Evolutionary conservation across 2,113 vertebrate species (phyloP).

Genomic region (Danio rerio): DNA sequence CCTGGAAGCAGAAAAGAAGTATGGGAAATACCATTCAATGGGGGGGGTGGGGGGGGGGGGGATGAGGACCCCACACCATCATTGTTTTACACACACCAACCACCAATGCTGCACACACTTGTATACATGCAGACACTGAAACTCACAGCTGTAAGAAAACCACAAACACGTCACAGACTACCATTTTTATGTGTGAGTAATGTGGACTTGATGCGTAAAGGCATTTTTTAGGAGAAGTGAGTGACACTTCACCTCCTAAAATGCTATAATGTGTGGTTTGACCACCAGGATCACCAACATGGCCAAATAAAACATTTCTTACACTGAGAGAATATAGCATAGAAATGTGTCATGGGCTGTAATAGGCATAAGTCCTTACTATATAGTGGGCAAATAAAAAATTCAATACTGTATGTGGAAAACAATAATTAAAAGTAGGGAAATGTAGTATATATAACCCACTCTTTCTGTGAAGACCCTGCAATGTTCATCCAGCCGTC

Average conservation of each 20-base stretch:
- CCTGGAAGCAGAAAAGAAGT: conserved; percentile 51
- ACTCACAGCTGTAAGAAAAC: conserved; percentile 58
- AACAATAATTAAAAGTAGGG: too few relatives aligned
- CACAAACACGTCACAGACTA: conserved; percentile 56
- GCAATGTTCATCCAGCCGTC: too few relatives aligned
- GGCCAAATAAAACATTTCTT: neutral
- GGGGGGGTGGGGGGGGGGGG: conserved; percentile 48
- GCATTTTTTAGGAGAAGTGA: conserved; percentile 6
- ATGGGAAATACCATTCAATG: conserved; percentile 57
- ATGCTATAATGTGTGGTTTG: conserved; percentile 25
- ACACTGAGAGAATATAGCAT: neutral
- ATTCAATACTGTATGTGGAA: too few relatives aligned
- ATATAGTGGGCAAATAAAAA: neutral
- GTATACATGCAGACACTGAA: neutral
- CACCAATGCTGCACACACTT: neutral
- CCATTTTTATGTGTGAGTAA: conserved; percentile 64
- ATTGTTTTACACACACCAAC: conserved; percentile 47
- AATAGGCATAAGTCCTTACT: neutral
- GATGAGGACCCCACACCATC: conserved; percentile 62
- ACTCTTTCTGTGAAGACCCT: too few relatives aligned
- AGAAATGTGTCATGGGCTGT: neutral
- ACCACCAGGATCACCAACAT: conserved; percentile 31
- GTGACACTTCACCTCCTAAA: conserved; percentile 50
- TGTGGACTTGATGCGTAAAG: conserved; percentile 36
- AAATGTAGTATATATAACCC: too few relatives aligned